Conservation (phyloP, 2,888 invertebrate genomes). For the Lasioglossum calceatum region DNA sequence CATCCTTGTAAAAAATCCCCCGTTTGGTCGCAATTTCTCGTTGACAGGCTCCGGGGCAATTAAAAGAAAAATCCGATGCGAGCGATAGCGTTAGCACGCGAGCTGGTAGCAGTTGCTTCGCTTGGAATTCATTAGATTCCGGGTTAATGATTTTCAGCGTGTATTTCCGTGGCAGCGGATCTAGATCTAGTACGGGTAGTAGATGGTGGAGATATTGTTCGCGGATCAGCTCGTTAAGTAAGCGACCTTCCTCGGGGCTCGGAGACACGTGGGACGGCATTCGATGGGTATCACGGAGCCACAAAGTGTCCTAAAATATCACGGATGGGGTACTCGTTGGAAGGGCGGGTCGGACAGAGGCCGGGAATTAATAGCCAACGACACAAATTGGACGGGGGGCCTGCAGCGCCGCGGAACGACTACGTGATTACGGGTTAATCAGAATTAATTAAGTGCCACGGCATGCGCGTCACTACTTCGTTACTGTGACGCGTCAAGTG, state of each 20-base stretch:
- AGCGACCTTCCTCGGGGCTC: slow-evolving; percentile 44
- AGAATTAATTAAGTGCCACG: slow-evolving; percentile 84
- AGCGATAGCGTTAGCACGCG: not conserved
- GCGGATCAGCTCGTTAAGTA: slow-evolving; percentile 48
- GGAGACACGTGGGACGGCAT: slow-evolving; percentile 45
- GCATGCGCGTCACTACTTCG: slow-evolving; percentile 84
- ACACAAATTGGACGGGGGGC: slow-evolving; percentile 82
- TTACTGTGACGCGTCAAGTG: slow-evolving; percentile 84
- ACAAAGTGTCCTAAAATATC: slow-evolving; percentile 69
- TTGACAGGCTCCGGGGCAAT: not conserved
- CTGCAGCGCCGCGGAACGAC: slow-evolving; percentile 79
- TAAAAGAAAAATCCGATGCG: not conserved
- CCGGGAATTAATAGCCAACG: slow-evolving; percentile 76
- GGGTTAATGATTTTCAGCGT: slow-evolving; percentile 14
- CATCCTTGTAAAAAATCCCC: not conserved
- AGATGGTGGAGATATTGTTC: slow-evolving; percentile 30
- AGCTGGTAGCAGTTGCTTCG: not conserved
- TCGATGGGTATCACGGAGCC: slow-evolving; percentile 56
- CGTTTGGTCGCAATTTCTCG: not conserved
- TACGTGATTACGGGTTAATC: slow-evolving; percentile 84
- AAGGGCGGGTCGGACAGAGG: slow-evolving; percentile 57
- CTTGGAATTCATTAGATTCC: slow-evolving; percentile 1
- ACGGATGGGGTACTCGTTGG: slow-evolving; percentile 50
- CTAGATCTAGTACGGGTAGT: slow-evolving; percentile 16
- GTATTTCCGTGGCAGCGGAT: not conserved